Evolutionary conservation across 2,113 vertebrate genomes (phyloP), one percentile per base, ranked within the genome.

Genomic region (Pogonocichla stellata): DNA sequence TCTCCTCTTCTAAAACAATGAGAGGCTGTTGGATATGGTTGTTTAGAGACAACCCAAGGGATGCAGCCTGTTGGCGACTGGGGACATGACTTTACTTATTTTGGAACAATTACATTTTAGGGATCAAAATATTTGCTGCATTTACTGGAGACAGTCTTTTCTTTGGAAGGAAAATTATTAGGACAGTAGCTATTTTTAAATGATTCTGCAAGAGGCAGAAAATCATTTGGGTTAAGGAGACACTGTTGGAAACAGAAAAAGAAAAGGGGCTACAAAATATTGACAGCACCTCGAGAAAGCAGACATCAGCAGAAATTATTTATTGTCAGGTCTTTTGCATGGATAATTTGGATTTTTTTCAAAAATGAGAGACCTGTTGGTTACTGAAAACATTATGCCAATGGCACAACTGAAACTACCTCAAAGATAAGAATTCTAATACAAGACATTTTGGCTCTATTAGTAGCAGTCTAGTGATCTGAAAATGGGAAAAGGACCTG

Each of bases 271-370:
- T 38, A 23, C 28, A 67, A 86, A 90, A 66, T 24, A 80, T 18
- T 12, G 14, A 18, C 17, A 57, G 48, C 7, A 38, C 36, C 85
- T 58, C 36, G 19, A 36, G 38, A 81, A 88, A 53, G 31, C 9
- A 60, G 40, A 42, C 29, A 51, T 48, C 34, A 70, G 33, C 14
- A 9, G 50, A 65, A 91, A 47, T 15, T 5, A 69, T 61, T 65
- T 73, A 65, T 57, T 91, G 9, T 18, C 15, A 60, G 6, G 36
- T 38, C 10, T 70, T 91, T 84, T 45, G 28, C 43, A 86, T 34
- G 16, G 29, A 61, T 40, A 89, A 69, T 65, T 22, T 74, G 4
- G 2, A 0, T 0, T 3, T 26, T 70, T 45, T 12, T 3, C 0
- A 5, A n/a, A 71, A 70, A 6, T 28, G 8, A 8, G 18, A 60